phyloP scores from a whole-genome alignment of 2,113 vertebrate species.

The Calyptomena viridis region DNA sequence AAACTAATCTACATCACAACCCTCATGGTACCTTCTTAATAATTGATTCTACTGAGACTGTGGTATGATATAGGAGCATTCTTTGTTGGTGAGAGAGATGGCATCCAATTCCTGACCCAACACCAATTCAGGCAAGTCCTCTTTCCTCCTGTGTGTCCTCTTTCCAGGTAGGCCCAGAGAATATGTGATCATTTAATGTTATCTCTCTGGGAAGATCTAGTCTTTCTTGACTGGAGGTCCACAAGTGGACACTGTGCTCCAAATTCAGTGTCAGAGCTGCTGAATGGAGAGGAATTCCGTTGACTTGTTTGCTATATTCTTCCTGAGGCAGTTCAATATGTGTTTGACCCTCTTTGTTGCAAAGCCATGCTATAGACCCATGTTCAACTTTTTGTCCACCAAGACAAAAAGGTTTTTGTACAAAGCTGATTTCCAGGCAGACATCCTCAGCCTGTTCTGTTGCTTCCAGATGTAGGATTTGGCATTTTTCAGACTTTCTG shows the following conservation, averaged over 20 bases:
- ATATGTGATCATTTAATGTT: background rate
- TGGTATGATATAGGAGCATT: background rate
- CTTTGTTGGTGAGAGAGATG: background rate
- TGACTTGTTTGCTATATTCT: background rate
- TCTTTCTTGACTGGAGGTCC: background rate
- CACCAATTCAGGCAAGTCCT: background rate
- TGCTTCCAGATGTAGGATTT: background rate
- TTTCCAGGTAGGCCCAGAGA: background rate
- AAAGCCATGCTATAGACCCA: rapidly evolving
- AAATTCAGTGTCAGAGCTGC: background rate
- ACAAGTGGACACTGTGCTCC: background rate
- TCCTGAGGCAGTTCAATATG: background rate
- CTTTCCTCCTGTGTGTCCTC: background rate
- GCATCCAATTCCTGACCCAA: background rate
- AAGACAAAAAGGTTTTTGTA: background rate
- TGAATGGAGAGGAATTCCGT: background rate
- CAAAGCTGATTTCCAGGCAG: background rate
- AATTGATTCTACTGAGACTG: background rate
- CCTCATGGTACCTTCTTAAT: background rate
- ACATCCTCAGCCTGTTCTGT: background rate
- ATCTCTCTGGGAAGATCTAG: background rate
- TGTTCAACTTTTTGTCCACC: background rate
- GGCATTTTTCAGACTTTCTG: background rate
- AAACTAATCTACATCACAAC: background rate
- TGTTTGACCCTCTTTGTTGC: background rate